Evolutionary conservation across 2,797 vertebrate genomes (phyloP).

Genomic region (Sus cebifrons): DNA sequence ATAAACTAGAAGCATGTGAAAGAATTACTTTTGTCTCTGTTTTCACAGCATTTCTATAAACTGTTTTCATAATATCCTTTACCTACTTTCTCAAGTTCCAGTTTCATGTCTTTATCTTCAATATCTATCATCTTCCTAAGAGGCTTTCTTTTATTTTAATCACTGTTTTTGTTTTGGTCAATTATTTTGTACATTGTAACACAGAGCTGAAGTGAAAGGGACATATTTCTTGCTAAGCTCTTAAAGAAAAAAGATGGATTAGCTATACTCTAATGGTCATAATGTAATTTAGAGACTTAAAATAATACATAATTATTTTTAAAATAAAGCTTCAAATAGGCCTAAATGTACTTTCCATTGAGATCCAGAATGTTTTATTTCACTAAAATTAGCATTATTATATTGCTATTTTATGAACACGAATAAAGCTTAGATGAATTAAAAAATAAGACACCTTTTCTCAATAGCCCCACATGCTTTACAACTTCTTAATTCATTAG

Average conservation of each 20-base stretch:
- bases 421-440: not conserved
- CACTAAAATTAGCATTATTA: slow-evolving; percentile 49
- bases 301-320: slow-evolving; percentile 50
- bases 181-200: slow-evolving; percentile 26
- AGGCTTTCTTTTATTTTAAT: not conserved
- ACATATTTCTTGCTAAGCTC: not conserved
- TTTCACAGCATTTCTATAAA: slow-evolving; percentile 21
- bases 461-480: not conserved
- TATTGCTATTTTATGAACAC: slow-evolving; percentile 18
- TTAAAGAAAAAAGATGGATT: slow-evolving; percentile 2
- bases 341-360: slow-evolving; percentile 54
- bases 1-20: slow-evolving; percentile 41
- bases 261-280: not conserved
- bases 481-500: not conserved
- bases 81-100: slow-evolving; percentile 44
- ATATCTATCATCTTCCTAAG: not conserved
- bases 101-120: not conserved
- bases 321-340: not conserved
- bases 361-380: slow-evolving; percentile 59
- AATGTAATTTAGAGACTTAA: slow-evolving; percentile 69
- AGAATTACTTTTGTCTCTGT: slow-evolving; percentile 31
- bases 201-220: not conserved
- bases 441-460: slow-evolving; percentile 10
- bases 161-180: not conserved
- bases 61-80: not conserved